Conservation (phyloP, 2,888 invertebrate genomes). For the Platycnemis pennipes region DNA sequence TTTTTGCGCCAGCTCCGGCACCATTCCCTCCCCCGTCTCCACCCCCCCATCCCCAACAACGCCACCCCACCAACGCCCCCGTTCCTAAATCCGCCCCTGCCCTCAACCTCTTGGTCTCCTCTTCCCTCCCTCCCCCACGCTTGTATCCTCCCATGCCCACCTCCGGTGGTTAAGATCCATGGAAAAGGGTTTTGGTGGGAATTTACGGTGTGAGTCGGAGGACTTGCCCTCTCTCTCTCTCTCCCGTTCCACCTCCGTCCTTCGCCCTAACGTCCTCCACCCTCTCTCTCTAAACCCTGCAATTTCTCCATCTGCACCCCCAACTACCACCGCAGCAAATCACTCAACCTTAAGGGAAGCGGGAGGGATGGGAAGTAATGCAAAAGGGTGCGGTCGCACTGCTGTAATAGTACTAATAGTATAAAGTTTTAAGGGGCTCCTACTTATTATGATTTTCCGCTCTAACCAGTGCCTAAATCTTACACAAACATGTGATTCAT, state of each 20-base stretch:
- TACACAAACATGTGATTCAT: too few species aligned
- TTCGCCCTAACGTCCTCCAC: neutral
- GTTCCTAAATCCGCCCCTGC: neutral
- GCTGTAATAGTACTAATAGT: too few species aligned
- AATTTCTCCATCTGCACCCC: too few species aligned
- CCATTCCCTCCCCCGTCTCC: neutral
- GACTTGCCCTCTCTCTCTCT: too few species aligned
- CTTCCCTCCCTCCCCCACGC: neutral
- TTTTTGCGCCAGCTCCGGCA: neutral
- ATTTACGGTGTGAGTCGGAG: neutral
- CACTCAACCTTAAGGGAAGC: too few species aligned
- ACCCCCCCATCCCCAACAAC: neutral
- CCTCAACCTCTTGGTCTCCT: neutral
- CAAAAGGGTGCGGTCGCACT: too few species aligned
- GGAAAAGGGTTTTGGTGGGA: conserved; percentile 1
- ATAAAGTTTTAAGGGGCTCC: too few species aligned
- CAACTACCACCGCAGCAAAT: too few species aligned
- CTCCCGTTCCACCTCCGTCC: neutral
- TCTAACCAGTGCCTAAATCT: too few species aligned
- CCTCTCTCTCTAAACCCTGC: neutral
- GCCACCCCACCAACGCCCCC: neutral
- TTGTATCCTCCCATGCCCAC: neutral
- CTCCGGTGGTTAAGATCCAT: conserved; percentile 28
- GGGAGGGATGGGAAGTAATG: too few species aligned
- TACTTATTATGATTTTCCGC: too few species aligned